These are phyloP conservation scores for Platycheirus rosarum DNA, from an alignment of 2,888 invertebrate species.

Conservation along the genomic window DNA sequence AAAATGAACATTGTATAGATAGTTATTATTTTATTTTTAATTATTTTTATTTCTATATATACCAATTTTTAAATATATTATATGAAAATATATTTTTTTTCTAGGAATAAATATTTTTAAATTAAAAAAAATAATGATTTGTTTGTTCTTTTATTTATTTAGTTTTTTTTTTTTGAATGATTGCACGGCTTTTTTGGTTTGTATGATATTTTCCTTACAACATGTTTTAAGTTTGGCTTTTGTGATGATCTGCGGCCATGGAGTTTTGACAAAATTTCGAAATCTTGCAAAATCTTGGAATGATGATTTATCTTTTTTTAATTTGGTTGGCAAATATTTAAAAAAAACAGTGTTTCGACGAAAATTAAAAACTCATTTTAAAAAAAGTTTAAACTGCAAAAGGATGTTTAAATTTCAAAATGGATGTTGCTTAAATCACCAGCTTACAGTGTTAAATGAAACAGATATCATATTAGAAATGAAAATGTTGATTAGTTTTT, in stretches of 20 bases:
- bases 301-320: too few relatives aligned
- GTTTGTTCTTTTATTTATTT: constrained; percentile 52
- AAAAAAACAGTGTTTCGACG: too few relatives aligned
- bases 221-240: neutral
- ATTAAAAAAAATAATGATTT: constrained; percentile 55
- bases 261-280: too few relatives aligned
- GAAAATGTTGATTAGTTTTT: too few relatives aligned
- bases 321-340: too few relatives aligned
- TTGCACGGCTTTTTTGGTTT: constrained; percentile 1
- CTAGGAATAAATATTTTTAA: constrained; percentile 74
- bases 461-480: too few relatives aligned
- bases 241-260: neutral
- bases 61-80: constrained; percentile 70
- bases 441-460: too few relatives aligned
- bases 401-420: too few relatives aligned
- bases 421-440: too few relatives aligned
- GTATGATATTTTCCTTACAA: neutral
- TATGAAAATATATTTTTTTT: constrained; percentile 63
- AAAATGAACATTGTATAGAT: constrained; percentile 60
- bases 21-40: constrained; percentile 71
- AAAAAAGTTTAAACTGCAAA: too few relatives aligned
- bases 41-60: constrained; percentile 70
- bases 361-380: too few relatives aligned
- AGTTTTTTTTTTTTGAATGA: constrained; percentile 1
- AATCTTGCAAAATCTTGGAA: too few relatives aligned